These are phyloP conservation scores for Anastrepha obliqua DNA, from an alignment of 1,140 invertebrate species.

Conservation along the genomic window DNA sequence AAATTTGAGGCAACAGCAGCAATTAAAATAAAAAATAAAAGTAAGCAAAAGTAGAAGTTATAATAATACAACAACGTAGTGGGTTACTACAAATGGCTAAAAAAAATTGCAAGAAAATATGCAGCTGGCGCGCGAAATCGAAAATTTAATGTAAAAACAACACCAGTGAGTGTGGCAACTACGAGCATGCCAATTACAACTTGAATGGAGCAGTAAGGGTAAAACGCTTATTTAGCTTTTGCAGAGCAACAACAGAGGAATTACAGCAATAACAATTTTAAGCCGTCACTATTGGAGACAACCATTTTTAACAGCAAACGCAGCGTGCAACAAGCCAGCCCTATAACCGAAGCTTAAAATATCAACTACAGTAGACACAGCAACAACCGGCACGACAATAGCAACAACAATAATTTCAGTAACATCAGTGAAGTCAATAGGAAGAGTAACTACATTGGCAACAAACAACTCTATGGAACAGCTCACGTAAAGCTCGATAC, in stretches of 20 bases:
- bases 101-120: background rate
- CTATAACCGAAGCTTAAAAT: background rate
- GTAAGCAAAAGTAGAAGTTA: background rate
- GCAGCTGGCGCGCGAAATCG: background rate
- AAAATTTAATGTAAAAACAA: background rate
- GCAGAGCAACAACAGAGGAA: no score
- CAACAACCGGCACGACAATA: background rate
- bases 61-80: background rate
- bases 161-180: background rate
- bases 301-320: background rate
- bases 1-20: background rate
- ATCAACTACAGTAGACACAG: background rate
- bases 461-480: no score
- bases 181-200: no score
- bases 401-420: background rate
- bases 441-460: no score
- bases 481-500: no score
- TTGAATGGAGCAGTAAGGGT: no score
- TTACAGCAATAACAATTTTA: background rate
- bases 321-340: no score
- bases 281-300: background rate
- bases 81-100: background rate
- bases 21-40: background rate
- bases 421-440: no score
- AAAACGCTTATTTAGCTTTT: no score